Percentiles rank a stretch among this genome's conserved stretches.
phyloP scores from a whole-genome alignment of 1,140 invertebrate species.

The Drosophila miranda region DNA sequence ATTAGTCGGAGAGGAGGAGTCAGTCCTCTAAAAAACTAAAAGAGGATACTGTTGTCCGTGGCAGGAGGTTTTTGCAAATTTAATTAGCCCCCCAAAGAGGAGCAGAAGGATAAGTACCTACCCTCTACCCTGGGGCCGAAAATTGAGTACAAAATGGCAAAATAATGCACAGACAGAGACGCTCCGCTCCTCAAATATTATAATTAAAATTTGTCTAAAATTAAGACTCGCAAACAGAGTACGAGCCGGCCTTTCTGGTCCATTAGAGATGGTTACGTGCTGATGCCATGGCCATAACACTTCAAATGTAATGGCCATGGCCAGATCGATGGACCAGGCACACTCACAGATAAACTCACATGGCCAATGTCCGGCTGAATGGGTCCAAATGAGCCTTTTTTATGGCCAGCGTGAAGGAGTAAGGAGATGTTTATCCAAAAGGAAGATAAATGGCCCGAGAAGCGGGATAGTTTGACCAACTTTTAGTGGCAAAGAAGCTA shows the following conservation, averaged over 20 bases:
- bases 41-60: conserved; percentile 36
- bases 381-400: conserved; percentile 47
- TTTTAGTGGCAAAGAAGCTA: conserved; percentile 30
- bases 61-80: conserved; percentile 44
- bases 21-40: conserved; percentile 43
- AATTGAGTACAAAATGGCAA: background rate
- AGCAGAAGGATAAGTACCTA: background rate
- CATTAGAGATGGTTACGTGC: conserved; percentile 38
- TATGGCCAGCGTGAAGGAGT: conserved; percentile 5
- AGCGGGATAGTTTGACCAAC: conserved; percentile 17
- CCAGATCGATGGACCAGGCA: conserved; percentile 46
- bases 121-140: background rate
- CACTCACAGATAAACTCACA: conserved; percentile 48
- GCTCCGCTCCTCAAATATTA: conserved; percentile 6
- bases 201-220: conserved; percentile 19
- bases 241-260: conserved; percentile 4
- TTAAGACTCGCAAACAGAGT: no score
- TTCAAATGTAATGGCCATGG: conserved; percentile 40
- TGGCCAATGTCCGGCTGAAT: conserved; percentile 47
- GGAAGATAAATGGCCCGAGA: conserved; percentile 52
- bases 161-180: background rate
- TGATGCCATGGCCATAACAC: conserved; percentile 34
- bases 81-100: conserved; percentile 44
- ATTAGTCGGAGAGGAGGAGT: conserved; percentile 37
- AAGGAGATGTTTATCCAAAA: conserved; percentile 16